Base-by-base conservation (phyloP, 2,113 vertebrate genomes). In the Butorides virescens region DNA sequence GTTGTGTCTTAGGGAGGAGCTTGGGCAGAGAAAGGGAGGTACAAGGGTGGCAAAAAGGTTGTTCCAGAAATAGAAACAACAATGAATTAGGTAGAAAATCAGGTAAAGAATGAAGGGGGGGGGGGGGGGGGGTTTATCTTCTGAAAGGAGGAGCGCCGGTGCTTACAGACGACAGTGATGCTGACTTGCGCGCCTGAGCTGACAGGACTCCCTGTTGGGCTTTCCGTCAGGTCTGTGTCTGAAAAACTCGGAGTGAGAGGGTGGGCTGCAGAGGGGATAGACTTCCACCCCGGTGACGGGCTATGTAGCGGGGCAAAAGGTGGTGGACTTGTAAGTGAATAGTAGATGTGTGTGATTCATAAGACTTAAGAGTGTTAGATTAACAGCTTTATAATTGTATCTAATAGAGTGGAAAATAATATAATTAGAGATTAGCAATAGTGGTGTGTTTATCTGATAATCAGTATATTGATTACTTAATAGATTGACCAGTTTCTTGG, bases 401-500 rank as follows among this genome's bases (percentile, higher is more conserved):
- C 67, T 92, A 79, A 83, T 61, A 62, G 25, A 15, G 59, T 46
- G 23, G 72, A 88, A 95, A 92, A 91, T 5, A 62, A 22, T 52
- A 36, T 91, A 85, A 81, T 78, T 96, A 44, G 49, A 78, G 70
- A 72, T 78, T 52, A 82, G 77, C 23, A 63, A 10, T 39, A 77
- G 18, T 62, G 7, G n/a, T 74, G 21, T 81, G 29, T 88, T 93
- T 83, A 46, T 79, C 67, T 83, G 63, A 36, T 95, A 89, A 85
- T 86, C 14, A 22, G 18, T 55, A 44, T 89, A 87, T 78, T 87
- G 55, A 71, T 95, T 93, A n/a, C 77, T 63, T 87, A 55, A 71
- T 56, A 81, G 30, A 52, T 84, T 67, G 83, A 92, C 61, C 73
- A 27, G 30, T 89, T 74, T 50, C n/a, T 86, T 78, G 53, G 46